phyloP scores from a whole-genome alignment of 2,888 invertebrate genomes.

The Drosophila mercatorum region DNA sequence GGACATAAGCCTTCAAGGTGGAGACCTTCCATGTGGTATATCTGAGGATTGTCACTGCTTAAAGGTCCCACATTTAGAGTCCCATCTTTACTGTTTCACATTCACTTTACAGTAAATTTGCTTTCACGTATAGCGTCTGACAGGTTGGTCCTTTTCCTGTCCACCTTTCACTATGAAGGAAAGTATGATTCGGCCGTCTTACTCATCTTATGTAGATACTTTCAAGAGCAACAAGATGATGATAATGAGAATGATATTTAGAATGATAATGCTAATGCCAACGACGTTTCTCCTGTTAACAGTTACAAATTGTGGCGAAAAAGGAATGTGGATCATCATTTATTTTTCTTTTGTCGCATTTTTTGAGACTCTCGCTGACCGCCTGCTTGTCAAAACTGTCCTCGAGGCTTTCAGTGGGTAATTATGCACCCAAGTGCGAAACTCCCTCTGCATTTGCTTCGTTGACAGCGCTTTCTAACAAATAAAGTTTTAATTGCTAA shows the following conservation, averaged over 20 bases:
- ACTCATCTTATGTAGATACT: too few species aligned
- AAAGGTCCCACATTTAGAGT: too few species aligned
- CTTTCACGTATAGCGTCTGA: too few species aligned
- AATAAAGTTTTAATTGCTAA: constrained; percentile 66
- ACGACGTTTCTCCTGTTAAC: neutral
- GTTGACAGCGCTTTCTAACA: constrained; percentile 28
- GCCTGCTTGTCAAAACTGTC: constrained; percentile 2
- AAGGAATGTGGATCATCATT: neutral
- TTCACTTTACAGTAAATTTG: too few species aligned
- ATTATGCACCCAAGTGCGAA: constrained; percentile 37
- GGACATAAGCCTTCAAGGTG: too few species aligned
- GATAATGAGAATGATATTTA: neutral
- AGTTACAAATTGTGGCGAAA: neutral
- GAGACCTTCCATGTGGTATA: too few species aligned
- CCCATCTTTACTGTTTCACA: too few species aligned
- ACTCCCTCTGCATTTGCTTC: constrained; percentile 29
- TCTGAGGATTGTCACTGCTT: too few species aligned
- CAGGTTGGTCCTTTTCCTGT: too few species aligned
- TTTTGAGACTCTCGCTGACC: neutral
- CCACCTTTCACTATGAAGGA: too few species aligned
- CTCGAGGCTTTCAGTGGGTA: constrained; percentile 12
- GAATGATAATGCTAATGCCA: neutral
- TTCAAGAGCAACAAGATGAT: neutral
- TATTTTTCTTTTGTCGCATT: neutral
- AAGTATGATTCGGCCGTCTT: too few species aligned